These are phyloP conservation scores for Amphimallon solstitiale DNA, from an alignment of 2,888 invertebrate species.

Conservation along the genomic window DNA sequence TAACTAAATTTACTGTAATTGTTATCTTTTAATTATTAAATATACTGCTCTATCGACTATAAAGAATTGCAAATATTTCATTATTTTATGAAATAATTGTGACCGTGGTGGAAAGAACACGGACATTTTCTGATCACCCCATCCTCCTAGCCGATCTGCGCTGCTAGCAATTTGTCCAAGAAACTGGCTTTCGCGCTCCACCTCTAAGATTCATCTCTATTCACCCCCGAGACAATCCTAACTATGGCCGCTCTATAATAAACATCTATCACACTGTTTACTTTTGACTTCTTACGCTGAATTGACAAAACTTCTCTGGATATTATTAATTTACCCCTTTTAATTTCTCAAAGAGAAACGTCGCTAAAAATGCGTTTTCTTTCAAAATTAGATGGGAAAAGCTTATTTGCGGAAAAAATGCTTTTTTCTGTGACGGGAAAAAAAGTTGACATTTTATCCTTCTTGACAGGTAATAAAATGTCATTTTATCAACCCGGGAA, in stretches of 20 bases:
- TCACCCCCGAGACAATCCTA: constrained; percentile 59
- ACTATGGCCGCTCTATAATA: constrained; percentile 63
- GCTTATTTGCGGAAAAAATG: no score
- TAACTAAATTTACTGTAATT: no score
- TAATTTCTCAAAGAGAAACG: neutral
- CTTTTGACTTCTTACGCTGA: constrained; percentile 55
- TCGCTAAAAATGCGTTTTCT: neutral
- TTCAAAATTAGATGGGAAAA: neutral
- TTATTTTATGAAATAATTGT: no score
- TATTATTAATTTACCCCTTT: constrained; percentile 26
- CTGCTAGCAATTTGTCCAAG: constrained; percentile 63
- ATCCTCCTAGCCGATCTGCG: constrained; percentile 54
- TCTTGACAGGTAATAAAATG: no score
- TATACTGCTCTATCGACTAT: no score
- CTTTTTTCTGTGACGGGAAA: no score
- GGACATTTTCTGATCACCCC: constrained; percentile 47
- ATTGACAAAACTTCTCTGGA: constrained; percentile 52
- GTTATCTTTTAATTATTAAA: no score
- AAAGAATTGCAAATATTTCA: no score
- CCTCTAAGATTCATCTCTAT: constrained; percentile 61
- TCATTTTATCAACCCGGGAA: no score
- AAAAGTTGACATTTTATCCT: no score
- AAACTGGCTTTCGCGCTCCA: constrained; percentile 56
- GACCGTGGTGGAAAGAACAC: constrained; percentile 46
- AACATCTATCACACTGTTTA: constrained; percentile 63